These are phyloP conservation scores for Rhopilema esculentum DNA, from an alignment of 30 jellyfish, hydroid and myxozoan species.

Conservation along the genomic window DNA sequence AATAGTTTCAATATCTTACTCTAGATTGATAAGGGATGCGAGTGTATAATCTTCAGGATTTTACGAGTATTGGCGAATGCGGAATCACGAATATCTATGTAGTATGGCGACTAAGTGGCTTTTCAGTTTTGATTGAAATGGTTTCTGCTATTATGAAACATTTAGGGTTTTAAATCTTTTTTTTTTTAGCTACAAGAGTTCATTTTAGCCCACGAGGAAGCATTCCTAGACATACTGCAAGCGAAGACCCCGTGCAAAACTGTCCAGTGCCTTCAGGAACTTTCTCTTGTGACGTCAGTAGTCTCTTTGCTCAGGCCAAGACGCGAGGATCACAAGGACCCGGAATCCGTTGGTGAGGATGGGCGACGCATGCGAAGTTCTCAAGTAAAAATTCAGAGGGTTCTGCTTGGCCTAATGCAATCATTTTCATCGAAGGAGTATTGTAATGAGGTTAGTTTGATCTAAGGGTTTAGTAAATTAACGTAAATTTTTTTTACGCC, in stretches of 20 bases:
- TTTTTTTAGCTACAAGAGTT: slow-evolving; percentile 73
- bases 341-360: slow-evolving; percentile 71
- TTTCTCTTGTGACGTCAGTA: slow-evolving; percentile 74
- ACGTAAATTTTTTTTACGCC: no score
- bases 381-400: slow-evolving; percentile 66
- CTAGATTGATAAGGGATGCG: no score
- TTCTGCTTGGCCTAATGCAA: slow-evolving; percentile 60
- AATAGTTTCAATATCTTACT: no score
- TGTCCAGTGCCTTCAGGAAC: slow-evolving; percentile 61
- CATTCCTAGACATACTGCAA: slow-evolving; percentile 76
- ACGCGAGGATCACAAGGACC: slow-evolving; percentile 35
- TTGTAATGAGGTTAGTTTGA: slow-evolving; percentile 44
- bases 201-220: slow-evolving; percentile 77
- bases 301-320: slow-evolving; percentile 61
- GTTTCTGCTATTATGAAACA: no score
- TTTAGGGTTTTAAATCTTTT: neutral
- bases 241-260: slow-evolving; percentile 31
- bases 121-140: no score
- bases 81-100: no score
- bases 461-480: no score
- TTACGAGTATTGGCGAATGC: no score
- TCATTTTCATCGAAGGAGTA: slow-evolving; percentile 53
- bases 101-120: no score
- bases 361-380: slow-evolving; percentile 55
- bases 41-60: no score